A percentile compares a stretch with the other conserved stretches of the same genome.
Conservation (phyloP, 2,113 vertebrate species). For the Stegostoma tigrinum region DNA sequence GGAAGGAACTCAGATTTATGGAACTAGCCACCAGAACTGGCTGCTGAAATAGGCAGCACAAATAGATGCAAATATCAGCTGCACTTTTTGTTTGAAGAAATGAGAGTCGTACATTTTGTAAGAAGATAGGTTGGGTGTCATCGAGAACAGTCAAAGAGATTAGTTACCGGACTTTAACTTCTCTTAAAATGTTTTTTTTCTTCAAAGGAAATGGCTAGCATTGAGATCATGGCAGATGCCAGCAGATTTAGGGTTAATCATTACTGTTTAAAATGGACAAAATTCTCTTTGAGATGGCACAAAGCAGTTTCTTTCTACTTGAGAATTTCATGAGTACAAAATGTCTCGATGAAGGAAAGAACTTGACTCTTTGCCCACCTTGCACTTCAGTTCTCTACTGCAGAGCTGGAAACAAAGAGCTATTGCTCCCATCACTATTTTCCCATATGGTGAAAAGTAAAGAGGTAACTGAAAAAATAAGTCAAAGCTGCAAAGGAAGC, state of each 20-base stretch:
- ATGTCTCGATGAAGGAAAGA: background rate
- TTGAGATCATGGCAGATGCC: background rate
- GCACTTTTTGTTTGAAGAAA: background rate
- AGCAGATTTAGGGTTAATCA: background rate
- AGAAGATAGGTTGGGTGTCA: background rate
- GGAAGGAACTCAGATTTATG: background rate
- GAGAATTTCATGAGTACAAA: slow-evolving; percentile 24
- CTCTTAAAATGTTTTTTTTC: background rate
- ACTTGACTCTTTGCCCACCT: slow-evolving; percentile 4
- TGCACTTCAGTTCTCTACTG: background rate
- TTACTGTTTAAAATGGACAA: background rate
- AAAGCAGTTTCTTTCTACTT: slow-evolving; percentile 17
- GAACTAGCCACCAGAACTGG: background rate
- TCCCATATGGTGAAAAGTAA: background rate
- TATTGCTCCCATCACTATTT: background rate
- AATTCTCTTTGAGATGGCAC: background rate
- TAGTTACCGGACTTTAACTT: background rate
- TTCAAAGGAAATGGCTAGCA: background rate
- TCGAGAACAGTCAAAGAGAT: background rate
- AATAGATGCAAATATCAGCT: background rate
- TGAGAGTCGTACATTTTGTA: background rate
- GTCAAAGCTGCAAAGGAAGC: background rate
- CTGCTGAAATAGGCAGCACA: background rate
- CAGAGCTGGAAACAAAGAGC: background rate
- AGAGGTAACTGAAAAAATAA: background rate